These are phyloP conservation scores for Plemyria rubiginata DNA, from an alignment of 2,888 invertebrate genomes.

Conservation along the genomic window DNA sequence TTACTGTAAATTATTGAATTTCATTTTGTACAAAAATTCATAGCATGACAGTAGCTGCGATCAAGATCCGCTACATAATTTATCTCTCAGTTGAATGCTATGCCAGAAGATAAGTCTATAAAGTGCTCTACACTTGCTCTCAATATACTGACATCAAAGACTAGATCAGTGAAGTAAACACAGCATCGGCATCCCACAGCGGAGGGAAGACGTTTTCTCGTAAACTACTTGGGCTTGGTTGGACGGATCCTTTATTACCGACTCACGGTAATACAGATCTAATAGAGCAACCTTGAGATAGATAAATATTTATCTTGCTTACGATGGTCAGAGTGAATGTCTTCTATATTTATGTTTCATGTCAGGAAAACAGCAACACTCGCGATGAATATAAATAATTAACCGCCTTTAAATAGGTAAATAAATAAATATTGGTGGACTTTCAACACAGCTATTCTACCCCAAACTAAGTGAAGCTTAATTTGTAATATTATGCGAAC, in stretches of 20 bases:
- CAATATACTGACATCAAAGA: conserved; percentile 49
- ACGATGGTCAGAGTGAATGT: conserved; percentile 74
- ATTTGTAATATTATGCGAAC: too few relatives aligned
- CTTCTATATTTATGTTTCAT: conserved; percentile 62
- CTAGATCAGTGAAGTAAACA: conserved; percentile 45
- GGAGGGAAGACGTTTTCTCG: conserved; percentile 11
- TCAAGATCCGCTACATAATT: conserved; percentile 15
- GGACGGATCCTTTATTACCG: conserved; percentile 13
- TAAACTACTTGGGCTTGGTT: conserved; percentile 10
- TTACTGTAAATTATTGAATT: too few relatives aligned
- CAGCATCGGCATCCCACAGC: conserved; percentile 39
- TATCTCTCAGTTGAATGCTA: conserved; percentile 17
- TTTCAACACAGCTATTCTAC: too few relatives aligned
- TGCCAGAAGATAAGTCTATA: conserved; percentile 24
- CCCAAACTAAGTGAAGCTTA: too few relatives aligned
- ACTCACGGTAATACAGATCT: conserved; percentile 57
- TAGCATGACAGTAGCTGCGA: neutral
- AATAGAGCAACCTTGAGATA: conserved; percentile 70
- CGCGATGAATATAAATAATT: neutral
- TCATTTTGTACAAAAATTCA: too few relatives aligned
- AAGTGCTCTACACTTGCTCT: conserved; percentile 44
- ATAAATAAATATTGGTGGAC: too few relatives aligned
- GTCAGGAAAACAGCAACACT: conserved; percentile 33
- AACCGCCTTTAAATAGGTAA: too few relatives aligned
- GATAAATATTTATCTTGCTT: conserved; percentile 69